phyloP scores from a whole-genome alignment of 2,888 invertebrate species.

The Hymenopus coronatus region DNA sequence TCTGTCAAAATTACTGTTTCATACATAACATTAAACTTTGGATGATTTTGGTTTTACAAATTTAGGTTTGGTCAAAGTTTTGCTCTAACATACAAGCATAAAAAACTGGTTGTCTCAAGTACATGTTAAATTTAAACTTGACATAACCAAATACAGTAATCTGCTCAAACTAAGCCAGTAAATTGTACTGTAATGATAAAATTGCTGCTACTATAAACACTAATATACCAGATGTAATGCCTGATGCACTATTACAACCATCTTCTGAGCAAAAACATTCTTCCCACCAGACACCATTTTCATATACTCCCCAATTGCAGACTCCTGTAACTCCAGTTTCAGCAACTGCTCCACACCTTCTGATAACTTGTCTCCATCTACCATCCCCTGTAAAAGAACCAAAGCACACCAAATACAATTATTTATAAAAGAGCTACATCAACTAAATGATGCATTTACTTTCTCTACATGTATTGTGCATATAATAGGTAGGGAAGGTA shows the following conservation, averaged over 20 bases:
- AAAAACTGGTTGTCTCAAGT: too few species aligned
- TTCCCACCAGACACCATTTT: constrained; percentile 95
- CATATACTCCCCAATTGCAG: constrained; percentile 94
- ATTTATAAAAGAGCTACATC: too few species aligned
- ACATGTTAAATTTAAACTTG: neutral
- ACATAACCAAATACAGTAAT: neutral
- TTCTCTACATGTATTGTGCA: too few species aligned
- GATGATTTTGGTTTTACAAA: too few species aligned
- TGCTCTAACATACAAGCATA: too few species aligned
- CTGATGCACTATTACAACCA: constrained; percentile 66
- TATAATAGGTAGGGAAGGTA: too few species aligned
- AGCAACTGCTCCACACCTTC: constrained; percentile 85
- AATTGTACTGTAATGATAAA: neutral
- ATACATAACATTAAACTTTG: too few species aligned
- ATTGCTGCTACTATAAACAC: neutral
- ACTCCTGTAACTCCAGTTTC: constrained; percentile 92
- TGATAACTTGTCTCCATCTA: constrained; percentile 86
- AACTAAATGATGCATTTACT: too few species aligned
- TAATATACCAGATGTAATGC: neutral
- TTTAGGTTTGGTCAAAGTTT: too few species aligned
- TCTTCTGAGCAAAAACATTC: constrained; percentile 94
- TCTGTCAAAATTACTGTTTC: too few species aligned
- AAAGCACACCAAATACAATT: neutral
- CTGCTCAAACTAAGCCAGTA: neutral
- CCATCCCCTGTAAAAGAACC: constrained; percentile 76